Base-by-base conservation (phyloP, 2,888 invertebrate genomes). In the Euzetes globulus region DNA sequence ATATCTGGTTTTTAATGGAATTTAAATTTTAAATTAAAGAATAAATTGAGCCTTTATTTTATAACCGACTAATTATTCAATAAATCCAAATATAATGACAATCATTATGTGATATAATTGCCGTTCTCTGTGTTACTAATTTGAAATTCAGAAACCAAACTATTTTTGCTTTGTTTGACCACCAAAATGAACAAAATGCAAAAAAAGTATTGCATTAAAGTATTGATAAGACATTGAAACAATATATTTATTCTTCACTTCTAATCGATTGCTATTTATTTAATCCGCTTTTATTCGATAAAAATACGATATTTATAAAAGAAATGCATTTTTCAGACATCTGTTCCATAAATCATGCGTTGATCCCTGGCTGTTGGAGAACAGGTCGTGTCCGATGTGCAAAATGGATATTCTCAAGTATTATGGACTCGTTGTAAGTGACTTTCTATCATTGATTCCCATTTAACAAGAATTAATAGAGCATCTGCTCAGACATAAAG, bases 341-440 rank as follows among this genome's bases (percentile, higher is more conserved):
- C 91, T 94, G 81, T 96, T 94, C 84, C 95, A 96, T 86, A 94
- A 94, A 85, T 89, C 87, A 80, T 96, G 95, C 86, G 94, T 96
- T 81, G 95, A 96, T 85, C 95, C 94, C 22, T 96, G 95, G 95
- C 86, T 96, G 76, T 85, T 96, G 81, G 94, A 95, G 82, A 94
- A 95, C 83, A 87, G 94, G 78, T 94, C 94, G 45, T 96, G 95
- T 83, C 95, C 95, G 13, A 94, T 96, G 93, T 96, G 95, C 85
- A 95, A 95, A 84, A 89, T 92, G 88, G 95, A 96, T 84, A 95
- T 96, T 80, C 87, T 96, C 77, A 91, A 93, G 81, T 89, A 90
- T 82, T 92, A 91, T 81, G 92, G 92, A 78, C 90, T 90, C 84
- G 90, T 91, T 87, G 91, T 78, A 75, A 77, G 76, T 58, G 17